A percentile compares a stretch with the other conserved stretches of the same genome.
These are phyloP conservation scores for Diphyllodes magnificus DNA, from an alignment of 2,113 vertebrate genomes.

Conservation along the genomic window DNA sequence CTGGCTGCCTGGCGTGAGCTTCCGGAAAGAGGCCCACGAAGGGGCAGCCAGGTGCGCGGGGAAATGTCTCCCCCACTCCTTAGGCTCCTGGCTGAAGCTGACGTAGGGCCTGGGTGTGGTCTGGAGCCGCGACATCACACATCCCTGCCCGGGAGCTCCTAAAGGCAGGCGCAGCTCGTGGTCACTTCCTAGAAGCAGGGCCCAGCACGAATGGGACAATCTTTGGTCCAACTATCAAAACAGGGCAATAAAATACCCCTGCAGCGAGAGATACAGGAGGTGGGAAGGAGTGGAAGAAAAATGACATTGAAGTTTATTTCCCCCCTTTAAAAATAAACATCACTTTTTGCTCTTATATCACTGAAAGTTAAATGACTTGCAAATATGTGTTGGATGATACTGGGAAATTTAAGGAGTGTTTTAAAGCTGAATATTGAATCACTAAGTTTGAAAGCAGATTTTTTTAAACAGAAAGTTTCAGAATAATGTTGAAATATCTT, in stretches of 20 bases:
- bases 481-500: not conserved
- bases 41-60: not conserved
- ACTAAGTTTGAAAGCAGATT: not conserved
- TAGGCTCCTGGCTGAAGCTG: not conserved
- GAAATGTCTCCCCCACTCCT: not conserved
- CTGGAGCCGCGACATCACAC: not conserved
- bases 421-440: not conserved
- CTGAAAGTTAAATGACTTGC: not conserved
- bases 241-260: not conserved
- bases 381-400: not conserved
- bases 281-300: not conserved
- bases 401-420: not conserved
- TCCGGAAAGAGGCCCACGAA: not conserved
- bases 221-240: not conserved
- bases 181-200: not conserved
- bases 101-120: not conserved
- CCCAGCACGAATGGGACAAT: not conserved
- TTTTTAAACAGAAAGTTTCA: not conserved
- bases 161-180: not conserved
- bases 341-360: not conserved
- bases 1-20: not conserved
- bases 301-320: not conserved
- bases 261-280: not conserved
- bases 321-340: not conserved
- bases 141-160: not conserved